These are phyloP conservation scores for Leuctra nigra DNA, from an alignment of 2,888 invertebrate species.

Conservation along the genomic window DNA sequence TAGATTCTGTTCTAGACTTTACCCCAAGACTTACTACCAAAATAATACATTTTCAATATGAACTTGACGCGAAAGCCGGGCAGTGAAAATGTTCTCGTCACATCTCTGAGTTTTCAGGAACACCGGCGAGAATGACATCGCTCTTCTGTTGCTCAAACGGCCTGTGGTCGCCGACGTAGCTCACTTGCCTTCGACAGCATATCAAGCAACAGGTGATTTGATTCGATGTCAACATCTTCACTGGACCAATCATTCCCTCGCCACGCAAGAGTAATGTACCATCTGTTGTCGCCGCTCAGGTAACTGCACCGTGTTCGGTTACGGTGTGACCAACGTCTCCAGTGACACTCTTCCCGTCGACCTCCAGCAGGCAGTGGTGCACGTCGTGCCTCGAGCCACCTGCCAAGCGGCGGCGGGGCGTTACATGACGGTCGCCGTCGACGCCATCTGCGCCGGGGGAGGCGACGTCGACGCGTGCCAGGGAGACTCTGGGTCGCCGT, in stretches of 20 bases:
- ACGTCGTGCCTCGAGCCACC: neutral
- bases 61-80: too few relatives aligned
- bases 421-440: neutral
- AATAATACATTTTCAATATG: too few relatives aligned
- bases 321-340: neutral
- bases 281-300: too few relatives aligned
- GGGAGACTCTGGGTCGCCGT: slow-evolving; percentile 10
- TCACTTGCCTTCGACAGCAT: neutral
- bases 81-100: too few relatives aligned
- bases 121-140: neutral
- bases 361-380: neutral
- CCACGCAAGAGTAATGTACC: too few relatives aligned
- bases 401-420: neutral
- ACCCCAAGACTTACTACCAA: too few relatives aligned
- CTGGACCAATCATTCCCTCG: too few relatives aligned
- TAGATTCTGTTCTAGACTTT: too few relatives aligned
- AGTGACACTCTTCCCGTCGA: neutral
- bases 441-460: slow-evolving; percentile 5
- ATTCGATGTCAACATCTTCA: too few relatives aligned
- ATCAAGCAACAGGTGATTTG: neutral
- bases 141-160: neutral
- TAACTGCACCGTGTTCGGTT: slow-evolving; percentile 3
- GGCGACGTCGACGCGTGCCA: slow-evolving; percentile 4
- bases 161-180: neutral
- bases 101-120: neutral